A percentile compares a stretch with the other conserved stretches of the same genome.
phyloP scores from a whole-genome alignment of 2,888 invertebrate genomes.

The Scaptomyza flava region DNA sequence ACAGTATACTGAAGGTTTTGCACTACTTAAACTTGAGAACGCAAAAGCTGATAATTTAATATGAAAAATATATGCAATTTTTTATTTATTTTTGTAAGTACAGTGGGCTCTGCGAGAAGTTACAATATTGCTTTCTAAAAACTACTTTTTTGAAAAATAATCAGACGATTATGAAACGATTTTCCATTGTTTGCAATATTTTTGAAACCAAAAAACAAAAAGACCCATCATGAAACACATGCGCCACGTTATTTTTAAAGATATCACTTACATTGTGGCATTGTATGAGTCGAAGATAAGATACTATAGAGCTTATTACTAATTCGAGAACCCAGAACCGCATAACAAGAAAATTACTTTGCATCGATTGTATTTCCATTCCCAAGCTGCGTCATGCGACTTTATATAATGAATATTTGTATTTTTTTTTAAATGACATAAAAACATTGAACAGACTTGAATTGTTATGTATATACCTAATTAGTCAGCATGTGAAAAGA shows the following conservation, averaged over 20 bases:
- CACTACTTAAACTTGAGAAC: conserved; percentile 21
- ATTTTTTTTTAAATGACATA: not conserved
- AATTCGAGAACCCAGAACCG: conserved; percentile 10
- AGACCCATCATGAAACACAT: conserved; percentile 4
- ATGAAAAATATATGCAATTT: conserved; percentile 9
- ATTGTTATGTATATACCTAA: conserved; percentile 26
- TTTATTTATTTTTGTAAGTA: not conserved
- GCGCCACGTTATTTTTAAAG: conserved; percentile 4
- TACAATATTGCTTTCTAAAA: no score
- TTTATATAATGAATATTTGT: conserved; percentile 11
- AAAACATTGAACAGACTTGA: conserved; percentile 7
- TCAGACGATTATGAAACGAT: not conserved
- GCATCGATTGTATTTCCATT: conserved; percentile 28
- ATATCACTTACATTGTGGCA: conserved; percentile 27
- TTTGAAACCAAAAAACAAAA: conserved; percentile 16
- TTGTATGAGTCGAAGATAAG: conserved; percentile 27
- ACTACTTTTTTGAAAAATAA: not conserved
- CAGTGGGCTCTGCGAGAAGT: not conserved
- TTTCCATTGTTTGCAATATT: not conserved
- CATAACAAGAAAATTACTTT: conserved; percentile 18
- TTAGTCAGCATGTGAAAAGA: conserved; percentile 64
- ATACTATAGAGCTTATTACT: conserved; percentile 22
- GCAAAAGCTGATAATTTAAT: conserved; percentile 21
- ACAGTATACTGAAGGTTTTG: conserved; percentile 12
- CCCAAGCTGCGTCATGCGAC: conserved; percentile 47